phyloP scores from a whole-genome alignment of 37 sponge, comb jelly and placozoan genomes.

The Chondrosia reniformis region DNA sequence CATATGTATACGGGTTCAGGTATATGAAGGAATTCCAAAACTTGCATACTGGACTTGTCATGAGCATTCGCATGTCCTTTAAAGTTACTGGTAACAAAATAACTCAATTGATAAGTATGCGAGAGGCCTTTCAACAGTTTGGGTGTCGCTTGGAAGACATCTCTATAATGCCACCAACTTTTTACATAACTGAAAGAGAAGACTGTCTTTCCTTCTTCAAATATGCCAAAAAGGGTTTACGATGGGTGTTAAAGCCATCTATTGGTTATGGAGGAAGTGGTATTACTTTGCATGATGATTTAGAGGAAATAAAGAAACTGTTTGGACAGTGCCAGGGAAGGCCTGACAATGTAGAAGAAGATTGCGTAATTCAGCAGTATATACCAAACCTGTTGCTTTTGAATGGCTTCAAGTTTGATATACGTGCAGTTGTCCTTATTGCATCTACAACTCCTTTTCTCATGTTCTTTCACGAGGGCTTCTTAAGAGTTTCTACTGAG shows the following conservation, averaged over 20 bases:
- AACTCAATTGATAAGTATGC: conserved; percentile 47
- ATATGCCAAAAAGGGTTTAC: conserved; percentile 1
- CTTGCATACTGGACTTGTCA: conserved; percentile 30
- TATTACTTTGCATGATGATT: conserved; percentile 45
- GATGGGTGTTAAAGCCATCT: conserved; percentile 78
- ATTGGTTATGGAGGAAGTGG: conserved; percentile 72
- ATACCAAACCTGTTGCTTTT: conserved; percentile 50
- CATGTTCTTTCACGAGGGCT: conserved; percentile 81
- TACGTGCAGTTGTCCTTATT: conserved; percentile 65
- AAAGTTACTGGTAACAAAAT: conserved; percentile 68
- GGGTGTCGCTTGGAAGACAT: conserved; percentile 51
- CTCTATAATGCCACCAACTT: conserved; percentile 65
- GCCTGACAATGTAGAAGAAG: not conserved
- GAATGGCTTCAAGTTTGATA: conserved; percentile 76
- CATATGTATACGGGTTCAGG: conserved; percentile 9
- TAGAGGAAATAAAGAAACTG: conserved; percentile 3
- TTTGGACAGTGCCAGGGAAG: conserved; percentile 37
- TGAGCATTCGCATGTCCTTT: conserved; percentile 38
- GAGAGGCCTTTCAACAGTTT: conserved; percentile 19
- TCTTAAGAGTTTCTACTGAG: conserved; percentile 62
- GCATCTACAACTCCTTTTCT: conserved; percentile 69
- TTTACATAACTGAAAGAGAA: conserved; percentile 35
- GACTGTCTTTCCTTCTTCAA: conserved; percentile 67
- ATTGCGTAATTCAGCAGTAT: conserved; percentile 71
- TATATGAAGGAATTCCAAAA: conserved; percentile 17